Evolutionary conservation across 2,888 invertebrate species (phyloP), one percentile per base, ranked within the genome.

Genomic region (Tipula vernalis): DNA sequence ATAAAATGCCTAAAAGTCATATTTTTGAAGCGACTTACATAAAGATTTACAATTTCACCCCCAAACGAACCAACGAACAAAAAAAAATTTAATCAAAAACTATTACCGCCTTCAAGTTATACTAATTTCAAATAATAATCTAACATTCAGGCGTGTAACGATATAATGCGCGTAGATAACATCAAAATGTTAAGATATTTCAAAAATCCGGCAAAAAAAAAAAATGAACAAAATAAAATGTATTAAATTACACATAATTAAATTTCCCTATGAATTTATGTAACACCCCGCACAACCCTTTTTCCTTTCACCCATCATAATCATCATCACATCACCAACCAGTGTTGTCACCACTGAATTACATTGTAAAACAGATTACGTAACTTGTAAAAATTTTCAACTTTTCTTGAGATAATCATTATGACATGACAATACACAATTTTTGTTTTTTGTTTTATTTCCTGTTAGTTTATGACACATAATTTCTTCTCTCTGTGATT

Each of bases 391-490:
- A 28, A 3, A n/a, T n/a, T 71, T 28, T 71, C 28, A 18, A 71
- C 18, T 28, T 71, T 71, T 71, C 28, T 28, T 28, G 18, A 18
- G 28, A 71, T 28, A 28, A 71, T 71, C 18, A 71, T 71, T 4
- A 28, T 71, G 6, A 5, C 18, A 18, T 10, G 71, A 18, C 71
- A 71, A 71, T 28, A 71, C 28, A 71, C 10, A 71, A 71, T 10
- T 28, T 57, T n/a, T n/a, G n/a, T n/a, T n/a, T 57, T 57, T 57
- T 71, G 28, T 71, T 71, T 71, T 28, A 71, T 71, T 71, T 71
- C 71, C 71, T 71, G 71, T 71, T 71, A 71, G 71, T 71, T 71
- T 71, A 71, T 71, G 71, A 71, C 71, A 71, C 71, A 71, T 71
- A 71, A 71, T 71, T 71, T 71, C 71, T 18, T 18, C 28, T 71